A percentile compares a stretch with the other conserved stretches of the same genome.
These are phyloP conservation scores for Vimba vimba DNA, from an alignment of 2,113 vertebrate genomes.

Conservation along the genomic window DNA sequence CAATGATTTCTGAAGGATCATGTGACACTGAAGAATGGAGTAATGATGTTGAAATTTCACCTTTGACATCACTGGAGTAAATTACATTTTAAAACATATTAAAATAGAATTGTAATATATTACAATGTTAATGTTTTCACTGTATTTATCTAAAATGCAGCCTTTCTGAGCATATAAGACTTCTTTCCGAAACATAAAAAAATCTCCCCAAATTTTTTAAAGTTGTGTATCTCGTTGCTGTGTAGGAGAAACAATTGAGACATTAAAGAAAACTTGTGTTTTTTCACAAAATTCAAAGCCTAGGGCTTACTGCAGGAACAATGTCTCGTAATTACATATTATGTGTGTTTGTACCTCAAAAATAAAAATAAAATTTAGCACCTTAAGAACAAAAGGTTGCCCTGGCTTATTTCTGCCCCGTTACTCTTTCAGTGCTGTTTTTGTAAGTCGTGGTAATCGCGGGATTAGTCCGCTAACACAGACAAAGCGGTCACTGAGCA, in stretches of 20 bases:
- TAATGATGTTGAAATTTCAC: too few species aligned
- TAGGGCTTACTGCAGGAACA: neutral
- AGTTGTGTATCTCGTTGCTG: neutral
- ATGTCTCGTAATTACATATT: neutral
- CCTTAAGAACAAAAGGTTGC: neutral
- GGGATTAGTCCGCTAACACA: conserved; percentile 21
- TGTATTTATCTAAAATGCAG: neutral
- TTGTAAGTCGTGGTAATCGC: conserved; percentile 16
- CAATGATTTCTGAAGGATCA: too few species aligned
- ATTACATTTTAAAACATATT: too few species aligned
- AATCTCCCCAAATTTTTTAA: neutral
- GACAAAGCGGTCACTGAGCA: conserved; percentile 28
- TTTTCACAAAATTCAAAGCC: neutral
- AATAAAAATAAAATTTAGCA: neutral
- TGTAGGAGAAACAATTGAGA: neutral
- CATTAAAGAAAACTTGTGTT: neutral
- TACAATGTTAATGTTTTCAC: neutral
- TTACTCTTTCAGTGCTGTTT: neutral
- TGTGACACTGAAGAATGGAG: too few species aligned
- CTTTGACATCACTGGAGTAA: too few species aligned
- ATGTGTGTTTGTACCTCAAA: neutral
- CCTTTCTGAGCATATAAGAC: neutral
- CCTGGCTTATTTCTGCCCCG: neutral
- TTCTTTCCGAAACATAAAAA: neutral
- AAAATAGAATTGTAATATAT: neutral